Base-by-base conservation (phyloP, 2,113 vertebrate genomes). In the Colinus virginianus region DNA sequence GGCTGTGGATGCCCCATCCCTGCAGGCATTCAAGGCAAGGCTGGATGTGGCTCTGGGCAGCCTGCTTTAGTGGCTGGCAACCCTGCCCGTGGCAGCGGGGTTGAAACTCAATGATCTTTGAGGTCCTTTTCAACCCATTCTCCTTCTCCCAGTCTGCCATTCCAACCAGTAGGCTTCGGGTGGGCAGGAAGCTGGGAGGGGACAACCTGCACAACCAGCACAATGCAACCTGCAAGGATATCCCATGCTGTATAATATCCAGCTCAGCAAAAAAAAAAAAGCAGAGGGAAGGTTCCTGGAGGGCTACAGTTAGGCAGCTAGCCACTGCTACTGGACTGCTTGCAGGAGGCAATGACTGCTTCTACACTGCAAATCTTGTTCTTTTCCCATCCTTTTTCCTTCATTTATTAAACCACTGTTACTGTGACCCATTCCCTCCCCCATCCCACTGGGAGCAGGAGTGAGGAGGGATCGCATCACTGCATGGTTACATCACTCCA, bases 211-310 rank as follows among this genome's bases (percentile, higher is more conserved):
- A 71, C 30, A 28, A 7, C 61, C 10, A 6, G 19, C 20, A 76
- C 32, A 30, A 36, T 55, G 1, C 17, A 38, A 17, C 32, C 40
- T n/a, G 40, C 11, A n/a, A 12, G 16, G 34, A 56, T 56, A 58
- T 15, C 30, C 61, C 34, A 18, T 28, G 7, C 13, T 5, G 5
- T 28, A 1, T 0, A 2, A 46, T 6, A 3, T 11, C 74, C 70
- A 9, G 2, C 43, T 67, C 77, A 36, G 43, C 42, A 59, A 45
- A 20, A 28, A 38, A 49, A 55, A 9, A 40, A 40, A 40, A 40
- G 40, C 63, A 22, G 15, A 53, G 22, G 25, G 67, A 32, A 42
- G 28, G 25, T 5, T 0, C 21, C n/a, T 5, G 8, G 4, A 1
- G 3, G 11, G 4, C 1, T 2, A 58, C 17, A 32, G 32, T 58